Evolutionary conservation across 2,797 vertebrate species (phyloP).

Genomic region (Enteromius argenteus): DNA sequence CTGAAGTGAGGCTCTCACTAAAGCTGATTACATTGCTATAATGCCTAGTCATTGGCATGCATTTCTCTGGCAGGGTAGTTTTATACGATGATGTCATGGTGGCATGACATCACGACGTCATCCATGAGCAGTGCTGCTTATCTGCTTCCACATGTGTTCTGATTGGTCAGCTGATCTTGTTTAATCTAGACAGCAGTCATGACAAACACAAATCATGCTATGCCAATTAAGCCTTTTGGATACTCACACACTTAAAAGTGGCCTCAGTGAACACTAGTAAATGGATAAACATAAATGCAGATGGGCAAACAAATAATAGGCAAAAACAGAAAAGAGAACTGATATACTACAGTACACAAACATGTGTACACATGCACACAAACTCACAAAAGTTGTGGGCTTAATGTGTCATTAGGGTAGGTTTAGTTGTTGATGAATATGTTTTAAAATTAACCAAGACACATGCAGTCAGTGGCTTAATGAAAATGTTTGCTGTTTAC

Average conservation of each 20-base stretch:
- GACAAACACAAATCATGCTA: neutral
- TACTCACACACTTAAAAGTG: neutral
- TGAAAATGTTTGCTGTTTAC: conserved; percentile 4
- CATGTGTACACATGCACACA: neutral
- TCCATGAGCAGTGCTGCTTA: conserved; percentile 41
- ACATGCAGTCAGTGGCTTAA: conserved; percentile 16
- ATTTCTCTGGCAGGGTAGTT: conserved; percentile 13
- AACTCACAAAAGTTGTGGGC: neutral
- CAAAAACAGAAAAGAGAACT: neutral
- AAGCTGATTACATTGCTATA: conserved; percentile 51
- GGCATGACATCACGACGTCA: conserved; percentile 40
- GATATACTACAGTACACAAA: neutral
- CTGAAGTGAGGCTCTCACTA: conserved; percentile 24
- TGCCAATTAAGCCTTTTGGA: neutral
- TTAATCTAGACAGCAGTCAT: conserved; percentile 35
- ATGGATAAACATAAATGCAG: neutral
- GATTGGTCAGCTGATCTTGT: conserved; percentile 15
- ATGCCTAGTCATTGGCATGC: conserved; percentile 30
- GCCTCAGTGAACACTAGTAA: neutral
- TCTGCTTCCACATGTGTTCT: conserved; percentile 4
- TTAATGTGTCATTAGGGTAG: conserved; percentile 11
- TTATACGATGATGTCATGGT: conserved; percentile 54
- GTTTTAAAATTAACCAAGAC: conserved; percentile 14
- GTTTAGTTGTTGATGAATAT: conserved; percentile 34
- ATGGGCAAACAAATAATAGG: conserved; percentile 33